Base-by-base conservation (phyloP, 2,888 invertebrate genomes). In the Ophion costatus region DNA sequence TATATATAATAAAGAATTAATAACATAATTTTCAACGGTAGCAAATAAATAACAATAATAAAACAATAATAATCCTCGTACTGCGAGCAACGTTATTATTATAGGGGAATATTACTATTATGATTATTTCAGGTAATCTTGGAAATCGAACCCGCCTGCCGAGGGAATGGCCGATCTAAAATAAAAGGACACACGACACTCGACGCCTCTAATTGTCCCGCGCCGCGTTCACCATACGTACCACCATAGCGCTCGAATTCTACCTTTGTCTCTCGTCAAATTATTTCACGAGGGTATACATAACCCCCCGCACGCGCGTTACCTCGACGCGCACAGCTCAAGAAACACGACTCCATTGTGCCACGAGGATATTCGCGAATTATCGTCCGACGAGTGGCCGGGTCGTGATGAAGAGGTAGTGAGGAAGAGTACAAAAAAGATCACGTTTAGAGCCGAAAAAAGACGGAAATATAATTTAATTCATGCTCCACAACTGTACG, bases 181-280 rank as follows among this genome's bases (percentile, higher is more conserved):
- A 74, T 51, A 20, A 61, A 82, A 74, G n/a, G 45, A 51, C 85
- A 86, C 88, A 88, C 88, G 88, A 90, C 88, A 89, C 89, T 90
- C 91, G 89, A 91, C 91, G 90, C 91, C 90, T 91, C 92, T 92
- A 91, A 92, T 92, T 92, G 91, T 92, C 89, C 89, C 85, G 73
- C 77, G 45, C 45, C 45, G 78, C 84, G 83, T 87, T 86, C 90
- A 20, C 56, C 66, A 14, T 74, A 38, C 24, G 20, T 88, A 87
- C 84, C 87, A 75, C 82, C 89, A 89, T 88, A 88, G 61, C 71
- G 64, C 45, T 59, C 11, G 51, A 69, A 63, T 63, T 64, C 77
- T 66, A 87, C 80, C 74, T 87, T 88, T 86, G 85, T 88, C 80
- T 85, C 83, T 69, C 33, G 56, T 20, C 29, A 67, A 80, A 84